Base-by-base conservation (phyloP, 2,888 invertebrate species). In the Rambutsinella grinnellia region DNA sequence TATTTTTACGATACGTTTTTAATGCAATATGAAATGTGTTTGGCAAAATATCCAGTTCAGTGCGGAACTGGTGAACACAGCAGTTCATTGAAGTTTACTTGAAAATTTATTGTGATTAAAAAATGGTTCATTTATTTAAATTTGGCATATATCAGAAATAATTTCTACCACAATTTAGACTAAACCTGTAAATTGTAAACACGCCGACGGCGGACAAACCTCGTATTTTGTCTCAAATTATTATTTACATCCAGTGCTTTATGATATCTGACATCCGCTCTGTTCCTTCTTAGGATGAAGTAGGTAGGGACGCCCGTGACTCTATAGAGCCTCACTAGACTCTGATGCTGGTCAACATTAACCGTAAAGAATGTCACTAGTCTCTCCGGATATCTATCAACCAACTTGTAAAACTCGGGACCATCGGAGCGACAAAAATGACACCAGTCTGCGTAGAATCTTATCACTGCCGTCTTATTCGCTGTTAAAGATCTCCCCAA, bases 371-470 rank as follows among this genome's bases (percentile, higher is more conserved):
- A 74, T 6, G 6, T 24, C 1, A 36, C 24, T 2, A n/a, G 47
- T 24, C 21, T 51, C 3, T 61, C 24, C 5, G 74, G 74, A 54
- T 21, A 61, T 17, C 46, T 66, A n/a, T 66, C 66, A 1, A 66
- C 28, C 1, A 74, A 2, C 13, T 57, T 28, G 21, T 51, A 19
- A n/a, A 74, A 74, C 26, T 53, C 60, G 1, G 66, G 74, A 0
- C 36, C 53, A 23, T 74, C 74, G 10, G 51, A 21, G 2, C 36
- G 23, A 24, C 74, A 74, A 0, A 66, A 58, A 8, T 51, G 66
- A 47, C 74, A 74, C 74, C 74, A 66, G 10, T 66, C 65, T 0
- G 74, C 66, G 36, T 60, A 74, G 27, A 74, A 74, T 3, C 74
- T 28, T 27, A 74, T 61, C 36, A 74, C 66, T 10, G 66, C 74